These are phyloP conservation scores for Cyrtonyx montezumae DNA, from an alignment of 2,113 vertebrate genomes.

Conservation along the genomic window DNA sequence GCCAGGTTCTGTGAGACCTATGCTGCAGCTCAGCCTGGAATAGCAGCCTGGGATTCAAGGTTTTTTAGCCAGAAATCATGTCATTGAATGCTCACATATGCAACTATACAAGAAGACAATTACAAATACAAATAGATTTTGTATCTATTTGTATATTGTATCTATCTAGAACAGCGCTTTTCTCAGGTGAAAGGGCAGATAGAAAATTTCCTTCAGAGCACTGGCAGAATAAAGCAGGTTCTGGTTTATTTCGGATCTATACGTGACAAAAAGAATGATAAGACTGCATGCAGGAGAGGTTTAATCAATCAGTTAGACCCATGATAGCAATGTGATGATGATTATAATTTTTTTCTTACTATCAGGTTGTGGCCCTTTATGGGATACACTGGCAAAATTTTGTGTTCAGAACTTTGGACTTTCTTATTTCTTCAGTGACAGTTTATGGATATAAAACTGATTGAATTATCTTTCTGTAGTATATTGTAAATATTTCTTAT, in stretches of 20 bases:
- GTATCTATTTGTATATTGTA: too few relatives aligned
- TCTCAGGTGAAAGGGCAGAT: background rate
- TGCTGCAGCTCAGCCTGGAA: background rate
- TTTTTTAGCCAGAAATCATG: background rate
- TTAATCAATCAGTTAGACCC: background rate
- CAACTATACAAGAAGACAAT: background rate
- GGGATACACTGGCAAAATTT: background rate
- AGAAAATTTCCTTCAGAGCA: background rate
- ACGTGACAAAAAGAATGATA: background rate
- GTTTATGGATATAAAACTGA: background rate
- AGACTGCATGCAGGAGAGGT: background rate
- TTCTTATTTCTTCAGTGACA: background rate
- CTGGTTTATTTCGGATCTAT: background rate
- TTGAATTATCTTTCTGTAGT: background rate
- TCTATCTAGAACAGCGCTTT: too few relatives aligned
- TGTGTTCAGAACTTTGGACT: fast-evolving
- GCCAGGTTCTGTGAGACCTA: background rate
- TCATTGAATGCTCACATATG: fast-evolving
- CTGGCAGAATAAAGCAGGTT: background rate
- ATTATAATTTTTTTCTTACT: background rate
- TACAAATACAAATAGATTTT: too few relatives aligned
- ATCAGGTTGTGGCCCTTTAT: background rate
- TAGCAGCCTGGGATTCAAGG: background rate
- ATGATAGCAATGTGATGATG: background rate
- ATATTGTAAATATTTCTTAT: background rate